These are phyloP conservation scores for Ricordea florida DNA, from an alignment of 92 coral and sea anemone genomes.

Conservation along the genomic window DNA sequence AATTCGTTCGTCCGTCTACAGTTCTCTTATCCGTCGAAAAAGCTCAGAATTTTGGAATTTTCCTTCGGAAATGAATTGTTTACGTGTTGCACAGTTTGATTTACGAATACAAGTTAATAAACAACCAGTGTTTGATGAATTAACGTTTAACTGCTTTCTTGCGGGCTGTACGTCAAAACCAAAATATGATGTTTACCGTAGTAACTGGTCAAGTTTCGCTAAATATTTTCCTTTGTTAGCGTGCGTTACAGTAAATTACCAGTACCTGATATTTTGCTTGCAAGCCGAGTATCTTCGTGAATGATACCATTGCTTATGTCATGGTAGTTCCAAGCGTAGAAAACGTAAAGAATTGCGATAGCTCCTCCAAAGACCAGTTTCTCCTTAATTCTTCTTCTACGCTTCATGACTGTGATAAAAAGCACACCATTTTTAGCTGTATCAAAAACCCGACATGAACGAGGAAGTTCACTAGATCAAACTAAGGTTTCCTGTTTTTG, in stretches of 20 bases:
- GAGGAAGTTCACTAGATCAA: background rate
- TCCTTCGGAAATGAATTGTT: no score
- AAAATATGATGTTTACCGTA: no score
- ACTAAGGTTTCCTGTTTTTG: background rate
- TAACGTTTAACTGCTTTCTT: no score
- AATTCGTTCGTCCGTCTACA: no score
- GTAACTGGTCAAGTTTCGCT: no score
- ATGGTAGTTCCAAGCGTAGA: slow-evolving; percentile 7
- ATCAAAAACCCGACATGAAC: background rate
- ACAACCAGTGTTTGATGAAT: no score
- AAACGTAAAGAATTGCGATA: background rate
- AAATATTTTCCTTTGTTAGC: no score
- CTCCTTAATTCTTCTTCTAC: background rate
- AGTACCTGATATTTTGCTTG: slow-evolving; percentile 17
- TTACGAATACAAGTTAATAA: no score
- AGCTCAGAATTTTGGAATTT: no score
- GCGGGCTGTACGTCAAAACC: no score
- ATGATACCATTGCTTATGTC: slow-evolving; percentile 3
- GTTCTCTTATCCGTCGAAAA: no score
- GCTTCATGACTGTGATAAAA: slow-evolving; percentile 7
- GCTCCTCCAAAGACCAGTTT: slow-evolving; percentile 2
- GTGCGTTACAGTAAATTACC: background rate
- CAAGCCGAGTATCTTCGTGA: background rate
- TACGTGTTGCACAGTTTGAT: no score
- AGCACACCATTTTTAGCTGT: background rate